Evolutionary conservation across 1,140 invertebrate genomes (phyloP).

Genomic region (Teleogryllus occipitalis): DNA sequence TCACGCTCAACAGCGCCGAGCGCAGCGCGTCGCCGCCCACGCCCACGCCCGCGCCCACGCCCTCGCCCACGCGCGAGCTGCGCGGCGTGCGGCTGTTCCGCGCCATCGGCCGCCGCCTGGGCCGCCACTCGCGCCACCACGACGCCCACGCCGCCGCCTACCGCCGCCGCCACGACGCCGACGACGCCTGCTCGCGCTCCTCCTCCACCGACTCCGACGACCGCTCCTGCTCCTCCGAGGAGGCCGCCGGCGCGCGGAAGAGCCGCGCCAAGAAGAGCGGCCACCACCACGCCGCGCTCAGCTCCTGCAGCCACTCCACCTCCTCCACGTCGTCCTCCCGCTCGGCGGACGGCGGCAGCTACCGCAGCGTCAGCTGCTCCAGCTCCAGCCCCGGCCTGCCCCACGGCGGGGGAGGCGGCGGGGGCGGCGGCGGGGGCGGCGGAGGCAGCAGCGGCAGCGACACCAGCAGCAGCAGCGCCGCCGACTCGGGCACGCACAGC

Average conservation of each 20-base stretch:
- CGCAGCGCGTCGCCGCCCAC: constrained; percentile 24
- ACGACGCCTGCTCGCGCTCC: neutral
- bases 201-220: neutral
- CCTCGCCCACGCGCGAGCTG: constrained; percentile 40
- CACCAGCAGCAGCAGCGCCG: neutral
- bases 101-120: constrained; percentile 47
- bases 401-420: neutral
- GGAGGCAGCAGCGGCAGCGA: constrained; percentile 3
- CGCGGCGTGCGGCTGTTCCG: constrained; percentile 49
- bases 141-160: constrained; percentile 37
- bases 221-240: neutral
- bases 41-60: constrained; percentile 32
- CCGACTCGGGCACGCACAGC: no score
- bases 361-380: neutral
- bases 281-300: no score
- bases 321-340: no score
- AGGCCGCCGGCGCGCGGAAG: neutral
- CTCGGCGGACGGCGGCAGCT: neutral
- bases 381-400: neutral
- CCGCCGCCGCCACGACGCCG: neutral
- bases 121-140: constrained; percentile 36
- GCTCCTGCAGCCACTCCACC: no score
- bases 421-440: neutral
- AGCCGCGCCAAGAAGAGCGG: neutral
- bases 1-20: constrained; percentile 21